These are phyloP conservation scores for Pipra filicauda DNA, from an alignment of 2,113 vertebrate genomes.

Conservation along the genomic window DNA sequence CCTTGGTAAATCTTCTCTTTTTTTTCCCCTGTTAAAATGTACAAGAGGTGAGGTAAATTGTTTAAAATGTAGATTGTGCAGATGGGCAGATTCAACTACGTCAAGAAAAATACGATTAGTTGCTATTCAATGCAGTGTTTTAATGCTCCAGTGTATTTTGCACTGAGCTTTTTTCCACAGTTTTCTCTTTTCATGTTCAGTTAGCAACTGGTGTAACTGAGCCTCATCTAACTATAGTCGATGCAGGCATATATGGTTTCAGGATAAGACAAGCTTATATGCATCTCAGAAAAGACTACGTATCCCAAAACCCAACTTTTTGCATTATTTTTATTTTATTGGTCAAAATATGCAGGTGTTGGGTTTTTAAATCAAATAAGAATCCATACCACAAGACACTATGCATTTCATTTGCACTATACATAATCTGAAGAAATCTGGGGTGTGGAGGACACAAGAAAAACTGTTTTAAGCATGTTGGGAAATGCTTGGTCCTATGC, in stretches of 20 bases:
- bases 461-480: background rate
- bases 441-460: background rate
- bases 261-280: background rate
- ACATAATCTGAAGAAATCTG: background rate
- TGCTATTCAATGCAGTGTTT: background rate
- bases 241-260: background rate
- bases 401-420: background rate
- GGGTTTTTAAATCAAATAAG: background rate
- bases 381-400: background rate
- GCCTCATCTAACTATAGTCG: background rate
- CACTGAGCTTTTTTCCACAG: background rate
- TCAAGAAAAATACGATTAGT: background rate
- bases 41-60: background rate
- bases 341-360: background rate
- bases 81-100: background rate
- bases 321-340: background rate
- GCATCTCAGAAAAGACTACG: background rate
- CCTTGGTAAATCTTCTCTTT: background rate
- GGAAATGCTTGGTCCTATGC: background rate
- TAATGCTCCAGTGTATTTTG: background rate
- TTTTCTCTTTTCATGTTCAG: background rate
- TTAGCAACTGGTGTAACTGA: background rate
- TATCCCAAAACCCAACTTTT: background rate
- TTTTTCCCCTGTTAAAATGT: background rate
- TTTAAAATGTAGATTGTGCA: background rate